Percentiles rank a stretch among this genome's conserved stretches.
Conservation (phyloP, 2,797 vertebrate genomes). For the Emydoidea blandingii region DNA sequence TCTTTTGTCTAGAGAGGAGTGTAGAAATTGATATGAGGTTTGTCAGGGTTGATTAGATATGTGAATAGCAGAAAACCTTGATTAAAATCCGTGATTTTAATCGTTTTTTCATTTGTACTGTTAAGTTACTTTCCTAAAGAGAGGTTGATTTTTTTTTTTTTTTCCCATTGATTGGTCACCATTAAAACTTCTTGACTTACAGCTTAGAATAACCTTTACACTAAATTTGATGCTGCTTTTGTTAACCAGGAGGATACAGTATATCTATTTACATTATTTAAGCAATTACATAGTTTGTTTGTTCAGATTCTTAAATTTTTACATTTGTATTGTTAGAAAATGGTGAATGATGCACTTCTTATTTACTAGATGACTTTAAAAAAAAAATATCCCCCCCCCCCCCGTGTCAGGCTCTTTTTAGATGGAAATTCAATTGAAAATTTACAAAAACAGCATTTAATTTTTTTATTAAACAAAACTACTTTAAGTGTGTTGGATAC, state of each 20-base stretch:
- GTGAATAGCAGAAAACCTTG: background rate
- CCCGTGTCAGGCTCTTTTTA: no score
- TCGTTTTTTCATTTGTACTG: background rate
- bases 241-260: background rate
- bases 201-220: background rate
- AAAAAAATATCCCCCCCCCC: rapidly evolving
- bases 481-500: no score
- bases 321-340: no score
- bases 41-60: background rate
- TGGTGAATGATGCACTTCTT: no score
- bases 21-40: background rate
- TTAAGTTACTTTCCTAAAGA: background rate
- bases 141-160: background rate
- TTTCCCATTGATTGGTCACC: background rate
- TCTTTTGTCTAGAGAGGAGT: rapidly evolving
- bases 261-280: no score
- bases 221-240: no score
- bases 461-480: no score
- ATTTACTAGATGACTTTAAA: no score
- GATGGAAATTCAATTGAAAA: no score
- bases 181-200: background rate
- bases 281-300: no score
- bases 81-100: background rate
- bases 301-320: no score
- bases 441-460: no score